phyloP scores from a whole-genome alignment of 1,140 invertebrate genomes.

The Eulimnadia texana region DNA sequence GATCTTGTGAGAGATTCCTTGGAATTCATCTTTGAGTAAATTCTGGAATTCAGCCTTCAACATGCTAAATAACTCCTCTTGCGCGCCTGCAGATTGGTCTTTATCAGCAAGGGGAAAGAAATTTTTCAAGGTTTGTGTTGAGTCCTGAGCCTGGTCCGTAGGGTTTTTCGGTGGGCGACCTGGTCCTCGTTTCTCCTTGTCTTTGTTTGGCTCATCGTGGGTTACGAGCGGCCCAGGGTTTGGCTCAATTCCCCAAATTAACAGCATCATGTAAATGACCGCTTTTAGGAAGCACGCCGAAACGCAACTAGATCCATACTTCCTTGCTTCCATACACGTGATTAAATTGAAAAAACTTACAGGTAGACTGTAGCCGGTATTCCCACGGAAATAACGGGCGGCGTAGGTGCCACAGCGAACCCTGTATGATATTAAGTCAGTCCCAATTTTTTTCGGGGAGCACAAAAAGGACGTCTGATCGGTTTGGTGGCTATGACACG shows the following conservation, averaged over 20 bases:
- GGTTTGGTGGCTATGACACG: too few species aligned
- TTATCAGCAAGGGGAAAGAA: not conserved
- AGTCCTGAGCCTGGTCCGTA: not conserved
- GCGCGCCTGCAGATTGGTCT: not conserved
- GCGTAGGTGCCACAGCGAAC: too few species aligned
- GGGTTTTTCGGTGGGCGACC: not conserved
- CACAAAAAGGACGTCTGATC: too few species aligned
- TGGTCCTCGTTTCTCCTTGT: not conserved
- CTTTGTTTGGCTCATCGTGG: not conserved
- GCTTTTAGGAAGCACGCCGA: too few species aligned
- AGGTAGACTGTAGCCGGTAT: too few species aligned
- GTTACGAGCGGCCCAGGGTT: not conserved
- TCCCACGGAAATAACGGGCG: too few species aligned
- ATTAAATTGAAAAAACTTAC: too few species aligned
- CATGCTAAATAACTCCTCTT: not conserved
- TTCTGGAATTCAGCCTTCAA: too few species aligned
- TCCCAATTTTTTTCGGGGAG: too few species aligned
- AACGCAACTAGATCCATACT: too few species aligned
- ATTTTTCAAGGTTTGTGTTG: not conserved
- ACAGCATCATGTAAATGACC: not conserved
- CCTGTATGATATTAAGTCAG: too few species aligned
- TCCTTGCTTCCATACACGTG: too few species aligned
- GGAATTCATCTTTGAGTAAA: not conserved
- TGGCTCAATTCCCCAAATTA: not conserved
- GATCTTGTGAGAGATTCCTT: not conserved